Base-by-base conservation (phyloP, 1,140 invertebrate species). In the Pseudomyrmex sp. region DNA sequence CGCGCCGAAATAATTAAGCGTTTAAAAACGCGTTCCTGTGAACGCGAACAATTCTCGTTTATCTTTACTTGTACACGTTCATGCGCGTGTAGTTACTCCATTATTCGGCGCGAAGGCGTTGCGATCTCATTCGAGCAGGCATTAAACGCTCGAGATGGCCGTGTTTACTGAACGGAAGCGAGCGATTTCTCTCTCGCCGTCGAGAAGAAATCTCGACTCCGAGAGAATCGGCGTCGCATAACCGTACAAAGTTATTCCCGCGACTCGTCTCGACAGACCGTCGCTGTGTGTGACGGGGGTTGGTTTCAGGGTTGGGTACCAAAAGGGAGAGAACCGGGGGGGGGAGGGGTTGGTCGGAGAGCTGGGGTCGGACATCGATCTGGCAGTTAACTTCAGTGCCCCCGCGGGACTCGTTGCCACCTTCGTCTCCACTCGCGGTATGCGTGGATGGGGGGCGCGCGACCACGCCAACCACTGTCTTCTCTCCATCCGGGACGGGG, bases 321-420 rank as follows among this genome's bases (percentile, higher is more conserved):
- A 35, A 35, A 35, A 35, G 35, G 15, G 15, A 5, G 23, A 15
- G 5, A 20, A 5, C 13, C 10, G 54, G 18, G 18, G 52, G 7
- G 10, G 26, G 4, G 46, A 76, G 62, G 83, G 79, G 88, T 82
- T 66, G 82, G 84, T 82, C 70, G 82, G 84, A 69, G 89, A 58
- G 70, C 44, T 72, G 76, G 89, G 90, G 91, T 91, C 73, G 89
- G 89, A 93, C 93, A 94, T 94, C 92, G 93, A 94, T 93, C 93
- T 92, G 91, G 91, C 90, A 92, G 93, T 94, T 93, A 93, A 93
- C 91, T 92, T 89, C 74, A 93, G 84, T 88, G 91, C 91, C 86
- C 93, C 92, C 92, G 50, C 46, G 93, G 87, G 93, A 93, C 93
- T 94, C 93, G 91, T 94, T 93, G 92, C 87, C 88, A 90, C 88